Evolutionary conservation across 1,140 invertebrate genomes (phyloP).

Genomic region (Zaprionus gabonicus): DNA sequence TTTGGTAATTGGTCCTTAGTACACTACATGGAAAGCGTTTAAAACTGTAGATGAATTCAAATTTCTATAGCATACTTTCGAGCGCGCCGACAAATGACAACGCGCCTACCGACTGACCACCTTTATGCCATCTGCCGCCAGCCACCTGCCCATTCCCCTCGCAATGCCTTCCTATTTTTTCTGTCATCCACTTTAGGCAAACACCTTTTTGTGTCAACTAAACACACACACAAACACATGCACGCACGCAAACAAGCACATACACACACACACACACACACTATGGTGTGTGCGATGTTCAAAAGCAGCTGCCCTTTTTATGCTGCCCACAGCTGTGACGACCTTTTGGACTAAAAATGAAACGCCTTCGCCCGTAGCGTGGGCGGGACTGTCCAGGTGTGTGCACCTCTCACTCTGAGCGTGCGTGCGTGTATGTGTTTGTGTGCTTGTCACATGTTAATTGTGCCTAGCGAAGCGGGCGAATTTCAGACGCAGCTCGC

Average conservation of each 20-base stretch:
- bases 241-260: background rate
- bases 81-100: conserved; percentile 42
- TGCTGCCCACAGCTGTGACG: conserved; percentile 58
- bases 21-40: conserved; percentile 79
- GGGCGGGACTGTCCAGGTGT: conserved; percentile 46
- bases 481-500: conserved; percentile 49
- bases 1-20: conserved; percentile 82
- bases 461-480: conserved; percentile 56
- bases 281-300: background rate
- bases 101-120: conserved; percentile 21
- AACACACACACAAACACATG: conserved; percentile 17
- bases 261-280: conserved; percentile 12
- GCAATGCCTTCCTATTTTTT: background rate
- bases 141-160: no score
- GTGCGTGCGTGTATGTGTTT: background rate
- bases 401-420: background rate
- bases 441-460: conserved; percentile 53
- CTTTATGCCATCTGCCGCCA: background rate
- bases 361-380: conserved; percentile 39
- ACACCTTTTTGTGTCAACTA: conserved; percentile 58
- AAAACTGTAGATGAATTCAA: conserved; percentile 61
- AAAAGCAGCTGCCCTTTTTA: conserved; percentile 67
- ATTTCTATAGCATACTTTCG: conserved; percentile 55
- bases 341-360: conserved; percentile 67
- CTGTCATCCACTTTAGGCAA: conserved; percentile 53